These are phyloP conservation scores for Alloscopus bannaensis DNA, from an alignment of 2,888 invertebrate genomes.

Conservation along the genomic window DNA sequence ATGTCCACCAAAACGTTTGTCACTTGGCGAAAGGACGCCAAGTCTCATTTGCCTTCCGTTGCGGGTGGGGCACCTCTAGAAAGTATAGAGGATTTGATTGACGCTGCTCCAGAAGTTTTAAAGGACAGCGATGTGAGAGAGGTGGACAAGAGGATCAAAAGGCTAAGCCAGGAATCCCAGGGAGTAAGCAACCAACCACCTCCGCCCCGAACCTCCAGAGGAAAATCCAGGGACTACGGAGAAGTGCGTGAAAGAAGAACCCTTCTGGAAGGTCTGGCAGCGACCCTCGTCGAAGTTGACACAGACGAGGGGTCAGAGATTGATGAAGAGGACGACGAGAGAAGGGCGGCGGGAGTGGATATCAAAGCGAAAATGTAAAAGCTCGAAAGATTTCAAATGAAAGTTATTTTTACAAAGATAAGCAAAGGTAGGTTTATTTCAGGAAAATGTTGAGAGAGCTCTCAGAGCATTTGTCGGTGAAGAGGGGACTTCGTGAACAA, in stretches of 20 bases:
- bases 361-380: slow-evolving; percentile 39
- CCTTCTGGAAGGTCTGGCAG: not conserved
- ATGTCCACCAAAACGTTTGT: slow-evolving; percentile 23
- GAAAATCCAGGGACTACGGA: not conserved
- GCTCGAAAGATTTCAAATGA: not conserved
- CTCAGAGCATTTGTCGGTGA: slow-evolving; percentile 23
- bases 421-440: not conserved
- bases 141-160: not conserved
- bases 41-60: slow-evolving; percentile 19
- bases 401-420: not conserved
- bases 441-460: slow-evolving; percentile 22
- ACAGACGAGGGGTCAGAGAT: not conserved
- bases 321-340: slow-evolving; percentile 16
- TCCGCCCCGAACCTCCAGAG: not conserved
- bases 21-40: slow-evolving; percentile 45
- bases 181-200: not conserved
- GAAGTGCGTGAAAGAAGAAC: not conserved
- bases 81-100: slow-evolving; percentile 18
- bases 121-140: slow-evolving; percentile 6
- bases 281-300: not conserved
- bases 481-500: slow-evolving; percentile 26
- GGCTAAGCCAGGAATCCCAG: slow-evolving; percentile 9
- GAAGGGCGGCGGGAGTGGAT: slow-evolving; percentile 26
- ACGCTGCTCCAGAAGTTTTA: not conserved
- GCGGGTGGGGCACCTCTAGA: slow-evolving; percentile 39